A percentile compares a stretch with the other conserved stretches of the same genome.
Conservation (phyloP, 2,888 invertebrate species). For the Aleiodes leptofemur region DNA sequence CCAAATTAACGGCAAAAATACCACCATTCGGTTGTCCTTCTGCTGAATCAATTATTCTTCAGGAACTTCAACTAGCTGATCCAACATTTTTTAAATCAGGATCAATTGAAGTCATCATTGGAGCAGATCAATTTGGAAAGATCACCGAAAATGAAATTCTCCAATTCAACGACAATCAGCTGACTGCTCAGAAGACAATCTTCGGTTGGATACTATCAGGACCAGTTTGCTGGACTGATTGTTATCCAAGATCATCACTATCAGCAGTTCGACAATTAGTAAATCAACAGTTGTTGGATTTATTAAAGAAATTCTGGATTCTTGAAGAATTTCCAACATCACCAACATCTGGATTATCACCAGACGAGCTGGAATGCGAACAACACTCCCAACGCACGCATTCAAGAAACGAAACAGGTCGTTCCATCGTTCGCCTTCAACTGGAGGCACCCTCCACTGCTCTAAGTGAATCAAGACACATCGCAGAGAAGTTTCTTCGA, state of each 20-base stretch:
- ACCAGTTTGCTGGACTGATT: background rate
- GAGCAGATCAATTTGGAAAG: slow-evolving; percentile 1
- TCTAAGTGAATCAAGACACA: slow-evolving; percentile 26
- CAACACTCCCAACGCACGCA: slow-evolving; percentile 38
- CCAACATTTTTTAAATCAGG: background rate
- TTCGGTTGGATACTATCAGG: slow-evolving; percentile 1
- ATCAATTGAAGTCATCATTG: slow-evolving; percentile 11
- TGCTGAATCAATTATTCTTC: background rate
- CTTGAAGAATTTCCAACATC: background rate
- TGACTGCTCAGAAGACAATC: background rate
- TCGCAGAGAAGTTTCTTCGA: slow-evolving; percentile 32
- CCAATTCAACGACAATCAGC: background rate
- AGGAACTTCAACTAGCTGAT: background rate
- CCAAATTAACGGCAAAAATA: background rate
- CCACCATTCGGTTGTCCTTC: background rate
- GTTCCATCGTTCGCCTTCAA: slow-evolving; percentile 42
- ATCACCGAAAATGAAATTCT: background rate
- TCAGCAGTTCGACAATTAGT: background rate
- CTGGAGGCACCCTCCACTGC: background rate
- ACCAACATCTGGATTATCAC: background rate
- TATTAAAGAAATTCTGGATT: background rate
- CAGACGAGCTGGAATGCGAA: slow-evolving; percentile 38
- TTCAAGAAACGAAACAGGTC: slow-evolving; percentile 28
- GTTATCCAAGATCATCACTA: background rate
- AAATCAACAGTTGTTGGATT: background rate